Evolutionary conservation across 2,888 invertebrate genomes (phyloP).

Genomic region (Polydrusus cervinus): DNA sequence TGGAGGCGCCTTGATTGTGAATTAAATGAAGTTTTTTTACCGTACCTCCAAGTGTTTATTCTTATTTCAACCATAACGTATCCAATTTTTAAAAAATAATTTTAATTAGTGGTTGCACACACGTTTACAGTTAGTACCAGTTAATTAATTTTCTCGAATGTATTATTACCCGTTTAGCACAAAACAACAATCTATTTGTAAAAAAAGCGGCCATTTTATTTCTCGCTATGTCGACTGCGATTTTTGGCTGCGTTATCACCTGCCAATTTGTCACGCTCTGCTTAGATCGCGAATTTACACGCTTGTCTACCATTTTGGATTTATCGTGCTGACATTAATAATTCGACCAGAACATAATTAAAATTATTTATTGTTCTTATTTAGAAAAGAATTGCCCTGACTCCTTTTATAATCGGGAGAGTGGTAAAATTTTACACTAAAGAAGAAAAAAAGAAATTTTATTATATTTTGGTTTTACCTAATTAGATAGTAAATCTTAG

Average conservation of each 20-base stretch:
- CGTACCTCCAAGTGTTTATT: too few species aligned
- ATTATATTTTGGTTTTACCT: too few species aligned
- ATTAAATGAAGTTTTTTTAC: too few species aligned
- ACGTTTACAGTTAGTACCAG: neutral
- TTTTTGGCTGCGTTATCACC: conserved; percentile 53
- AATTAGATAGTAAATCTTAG: too few species aligned
- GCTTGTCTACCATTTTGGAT: conserved; percentile 51
- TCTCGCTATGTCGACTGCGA: conserved; percentile 44
- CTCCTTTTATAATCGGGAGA: too few species aligned
- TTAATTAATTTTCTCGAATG: neutral
- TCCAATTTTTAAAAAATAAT: too few species aligned
- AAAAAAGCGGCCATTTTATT: conserved; percentile 47
- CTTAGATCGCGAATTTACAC: conserved; percentile 52
- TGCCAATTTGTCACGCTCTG: conserved; percentile 62
- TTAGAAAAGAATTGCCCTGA: neutral
- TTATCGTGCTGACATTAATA: conserved; percentile 33
- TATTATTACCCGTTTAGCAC: conserved; percentile 15
- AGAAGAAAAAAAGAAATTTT: too few species aligned
- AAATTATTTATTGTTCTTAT: conserved; percentile 14
- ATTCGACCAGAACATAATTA: conserved; percentile 38
- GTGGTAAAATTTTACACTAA: too few species aligned
- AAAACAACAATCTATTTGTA: conserved; percentile 18
- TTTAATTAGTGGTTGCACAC: conserved; percentile 3
- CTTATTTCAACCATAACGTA: too few species aligned
- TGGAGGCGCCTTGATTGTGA: too few species aligned